phyloP scores from a whole-genome alignment of 2,113 vertebrate species.

The Chaetura pelagica region DNA sequence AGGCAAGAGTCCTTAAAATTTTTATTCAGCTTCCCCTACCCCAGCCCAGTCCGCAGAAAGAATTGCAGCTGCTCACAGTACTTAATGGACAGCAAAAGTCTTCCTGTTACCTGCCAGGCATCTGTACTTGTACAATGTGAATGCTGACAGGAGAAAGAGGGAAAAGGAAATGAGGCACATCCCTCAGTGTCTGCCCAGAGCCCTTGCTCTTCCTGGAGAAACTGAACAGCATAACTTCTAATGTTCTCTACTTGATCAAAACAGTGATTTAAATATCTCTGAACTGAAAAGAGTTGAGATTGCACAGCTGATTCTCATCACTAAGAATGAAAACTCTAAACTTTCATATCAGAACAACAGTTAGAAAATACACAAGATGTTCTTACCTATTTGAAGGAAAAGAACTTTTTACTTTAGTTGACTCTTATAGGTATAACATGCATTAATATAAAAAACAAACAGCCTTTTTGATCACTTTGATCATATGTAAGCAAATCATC shows the following conservation, averaged over 20 bases:
- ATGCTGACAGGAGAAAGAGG: neutral
- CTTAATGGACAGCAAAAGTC: neutral
- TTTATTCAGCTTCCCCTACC: neutral
- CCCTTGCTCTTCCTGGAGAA: neutral
- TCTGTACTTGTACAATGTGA: neutral
- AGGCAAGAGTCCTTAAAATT: neutral
- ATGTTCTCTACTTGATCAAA: neutral
- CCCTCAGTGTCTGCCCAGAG: accelerated
- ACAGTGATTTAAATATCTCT: neutral
- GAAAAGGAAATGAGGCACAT: neutral
- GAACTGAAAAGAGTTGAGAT: neutral
- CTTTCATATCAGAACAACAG: neutral
- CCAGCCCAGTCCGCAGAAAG: neutral
- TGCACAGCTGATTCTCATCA: neutral
- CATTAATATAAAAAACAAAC: neutral
- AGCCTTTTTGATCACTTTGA: neutral
- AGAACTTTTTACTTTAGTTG: neutral
- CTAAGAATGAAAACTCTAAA: neutral
- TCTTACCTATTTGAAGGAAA: neutral
- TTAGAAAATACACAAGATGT: neutral
- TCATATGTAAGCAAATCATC: neutral
- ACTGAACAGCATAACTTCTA: accelerated
- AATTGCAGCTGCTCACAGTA: neutral
- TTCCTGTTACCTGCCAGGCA: neutral
- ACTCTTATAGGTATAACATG: neutral